These are phyloP conservation scores for Leptatherina wallacei DNA, from an alignment of 2,797 vertebrate genomes.

Conservation along the genomic window DNA sequence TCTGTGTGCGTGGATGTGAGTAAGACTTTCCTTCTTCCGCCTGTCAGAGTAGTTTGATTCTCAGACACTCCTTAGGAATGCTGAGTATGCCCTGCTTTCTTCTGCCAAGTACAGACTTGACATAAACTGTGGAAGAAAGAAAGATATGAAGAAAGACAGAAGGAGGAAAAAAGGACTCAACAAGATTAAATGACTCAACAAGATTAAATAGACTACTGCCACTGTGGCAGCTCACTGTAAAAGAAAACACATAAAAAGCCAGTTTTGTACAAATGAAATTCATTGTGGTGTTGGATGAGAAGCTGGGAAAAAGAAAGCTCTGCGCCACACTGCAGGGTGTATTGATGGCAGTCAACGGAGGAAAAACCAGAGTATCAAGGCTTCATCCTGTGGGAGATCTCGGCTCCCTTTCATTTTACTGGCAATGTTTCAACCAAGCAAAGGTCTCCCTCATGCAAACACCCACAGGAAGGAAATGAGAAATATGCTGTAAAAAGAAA, in stretches of 20 bases:
- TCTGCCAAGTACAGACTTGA: slow-evolving; percentile 80
- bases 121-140: slow-evolving; percentile 28
- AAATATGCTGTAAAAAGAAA: background rate
- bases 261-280: background rate
- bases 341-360: background rate
- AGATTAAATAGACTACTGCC: background rate
- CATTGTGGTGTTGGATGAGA: slow-evolving; percentile 1
- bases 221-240: background rate
- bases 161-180: background rate
- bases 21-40: slow-evolving; percentile 55
- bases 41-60: slow-evolving; percentile 69
- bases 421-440: slow-evolving; percentile 2
- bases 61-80: slow-evolving; percentile 80
- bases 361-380: slow-evolving; percentile 9
- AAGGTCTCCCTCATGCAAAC: slow-evolving; percentile 11
- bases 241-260: background rate
- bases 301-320: background rate
- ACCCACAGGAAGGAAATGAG: slow-evolving; percentile 12
- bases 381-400: slow-evolving; percentile 14
- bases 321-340: background rate
- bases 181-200: too few relatives aligned
- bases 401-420: slow-evolving; percentile 13
- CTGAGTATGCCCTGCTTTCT: slow-evolving; percentile 69
- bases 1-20: background rate
- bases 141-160: slow-evolving; percentile 1